phyloP scores from a whole-genome alignment of 2,113 vertebrate species.

The Pimephales promelas region DNA sequence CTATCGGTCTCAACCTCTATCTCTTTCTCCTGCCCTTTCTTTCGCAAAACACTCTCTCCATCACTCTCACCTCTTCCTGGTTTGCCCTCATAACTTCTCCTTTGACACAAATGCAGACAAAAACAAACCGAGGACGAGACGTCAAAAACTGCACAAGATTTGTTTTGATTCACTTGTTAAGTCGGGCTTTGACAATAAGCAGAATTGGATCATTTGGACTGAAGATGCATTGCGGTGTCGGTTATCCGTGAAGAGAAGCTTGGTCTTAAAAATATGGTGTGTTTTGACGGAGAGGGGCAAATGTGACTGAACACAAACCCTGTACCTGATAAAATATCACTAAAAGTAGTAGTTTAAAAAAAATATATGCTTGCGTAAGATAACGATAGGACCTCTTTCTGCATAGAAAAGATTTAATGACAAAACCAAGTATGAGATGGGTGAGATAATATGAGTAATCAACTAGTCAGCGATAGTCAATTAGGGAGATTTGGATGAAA shows the following conservation, averaged over 20 bases:
- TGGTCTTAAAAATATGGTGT: neutral
- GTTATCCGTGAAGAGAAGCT: neutral
- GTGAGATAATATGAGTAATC: neutral
- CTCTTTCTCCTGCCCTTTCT: slow-evolving; percentile 36
- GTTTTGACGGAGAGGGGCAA: neutral
- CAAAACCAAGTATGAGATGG: neutral
- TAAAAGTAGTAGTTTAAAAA: neutral
- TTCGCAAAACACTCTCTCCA: slow-evolving; percentile 1
- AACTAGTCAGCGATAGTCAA: neutral
- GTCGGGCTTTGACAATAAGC: slow-evolving; percentile 3
- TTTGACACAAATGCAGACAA: slow-evolving; percentile 19
- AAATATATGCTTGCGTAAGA: neutral
- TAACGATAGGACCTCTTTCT: neutral
- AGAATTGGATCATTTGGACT: slow-evolving; percentile 6
- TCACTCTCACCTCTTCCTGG: neutral
- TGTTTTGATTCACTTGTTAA: slow-evolving; percentile 11
- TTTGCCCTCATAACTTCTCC: slow-evolving; percentile 26
- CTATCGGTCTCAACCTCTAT: slow-evolving; percentile 69
- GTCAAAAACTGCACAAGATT: neutral
- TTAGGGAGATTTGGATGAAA: neutral
- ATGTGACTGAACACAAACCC: neutral
- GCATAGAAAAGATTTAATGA: neutral
- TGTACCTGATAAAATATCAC: neutral
- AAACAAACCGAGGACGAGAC: slow-evolving; percentile 19
- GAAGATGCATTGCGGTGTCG: neutral